phyloP scores from a whole-genome alignment of 2,888 invertebrate species.

The Cheilosia vulpina region DNA sequence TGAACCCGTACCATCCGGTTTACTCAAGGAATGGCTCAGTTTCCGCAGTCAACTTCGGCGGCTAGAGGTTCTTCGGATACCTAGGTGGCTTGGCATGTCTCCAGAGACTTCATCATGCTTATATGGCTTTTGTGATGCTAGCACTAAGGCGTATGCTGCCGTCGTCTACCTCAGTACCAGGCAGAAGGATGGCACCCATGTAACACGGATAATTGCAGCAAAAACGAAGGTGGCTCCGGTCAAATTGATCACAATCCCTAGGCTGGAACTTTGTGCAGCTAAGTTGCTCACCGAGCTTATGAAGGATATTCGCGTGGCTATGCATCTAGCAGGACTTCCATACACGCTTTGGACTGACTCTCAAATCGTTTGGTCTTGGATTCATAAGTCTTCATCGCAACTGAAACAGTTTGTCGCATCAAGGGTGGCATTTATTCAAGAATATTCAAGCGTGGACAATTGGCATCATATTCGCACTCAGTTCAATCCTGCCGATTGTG shows the following conservation, averaged over 20 bases:
- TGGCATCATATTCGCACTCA: constrained; percentile 21
- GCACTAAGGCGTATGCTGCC: too few relatives aligned
- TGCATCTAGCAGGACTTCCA: constrained; percentile 5
- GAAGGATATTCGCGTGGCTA: constrained; percentile 7
- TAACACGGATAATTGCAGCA: not conserved
- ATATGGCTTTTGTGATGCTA: not conserved
- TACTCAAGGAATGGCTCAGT: constrained; percentile 30
- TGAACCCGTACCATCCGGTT: constrained; percentile 2
- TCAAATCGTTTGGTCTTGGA: constrained; percentile 1
- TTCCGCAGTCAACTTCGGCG: constrained; percentile 22
- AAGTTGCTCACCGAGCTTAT: constrained; percentile 2
- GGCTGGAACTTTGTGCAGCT: constrained; percentile 18
- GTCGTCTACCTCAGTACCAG: too few relatives aligned
- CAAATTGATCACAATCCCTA: constrained; percentile 11
- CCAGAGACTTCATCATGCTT: constrained; percentile 2
- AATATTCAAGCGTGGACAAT: constrained; percentile 1
- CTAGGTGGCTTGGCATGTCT: constrained; percentile 24
- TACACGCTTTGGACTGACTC: constrained; percentile 7
- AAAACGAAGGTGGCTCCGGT: constrained; percentile 18
- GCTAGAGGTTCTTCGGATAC: constrained; percentile 28
- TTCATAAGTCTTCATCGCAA: not conserved
- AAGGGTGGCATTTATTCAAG: not conserved
- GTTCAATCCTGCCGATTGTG: constrained; percentile 14
- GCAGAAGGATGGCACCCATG: too few relatives aligned
- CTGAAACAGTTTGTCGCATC: constrained; percentile 6